Evolutionary conservation across 2,113 vertebrate genomes (phyloP), one percentile per base, ranked within the genome.

Genomic region (Argyrosomus japonicus): DNA sequence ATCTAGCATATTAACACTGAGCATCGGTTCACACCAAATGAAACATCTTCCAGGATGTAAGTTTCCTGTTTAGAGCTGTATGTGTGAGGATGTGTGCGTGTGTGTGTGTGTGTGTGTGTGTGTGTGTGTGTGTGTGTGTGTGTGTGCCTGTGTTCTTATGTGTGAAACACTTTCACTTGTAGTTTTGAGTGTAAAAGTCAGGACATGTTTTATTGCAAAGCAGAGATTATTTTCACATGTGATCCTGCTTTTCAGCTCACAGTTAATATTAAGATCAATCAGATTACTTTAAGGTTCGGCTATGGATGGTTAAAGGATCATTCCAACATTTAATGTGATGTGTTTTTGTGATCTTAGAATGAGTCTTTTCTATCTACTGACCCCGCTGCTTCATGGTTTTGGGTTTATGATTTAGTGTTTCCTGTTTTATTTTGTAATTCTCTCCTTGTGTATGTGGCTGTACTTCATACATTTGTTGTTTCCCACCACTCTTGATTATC

Each of bases 31-130:
- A 10, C 18, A 53, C 6, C 32, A 47, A 5, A 19, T n/a, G 32
- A 82, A 25, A 83, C 25, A 25, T 75, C 47, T 75, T 74, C 17
- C 62, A 65, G 50, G 87, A 72, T 47, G 62, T 54, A 43, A 32
- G 43, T 48, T 86, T 89, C 80, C 82, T 84, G 87, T 75, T 71
- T 2, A 61, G n/a, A 61, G 11, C 19, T 61, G 25, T 3, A 25
- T 43, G 36, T 36, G 23, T 47, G 48, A 58, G 32, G 53, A 40
- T 53, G 32, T 64, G n/a, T n/a, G n/a, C n/a, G n/a, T n/a, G n/a
- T n/a, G n/a, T n/a, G n/a, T n/a, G 48, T n/a, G 40, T 48, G 40
- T 57, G 17, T 70, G 65, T 5, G 23, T 43, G 36, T 47, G 23
- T 47, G 48, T 63, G 50, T 65, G 48, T n/a, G 40, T 43, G 29